phyloP scores from a whole-genome alignment of 2,888 invertebrate genomes.

The Papilio demoleus region DNA sequence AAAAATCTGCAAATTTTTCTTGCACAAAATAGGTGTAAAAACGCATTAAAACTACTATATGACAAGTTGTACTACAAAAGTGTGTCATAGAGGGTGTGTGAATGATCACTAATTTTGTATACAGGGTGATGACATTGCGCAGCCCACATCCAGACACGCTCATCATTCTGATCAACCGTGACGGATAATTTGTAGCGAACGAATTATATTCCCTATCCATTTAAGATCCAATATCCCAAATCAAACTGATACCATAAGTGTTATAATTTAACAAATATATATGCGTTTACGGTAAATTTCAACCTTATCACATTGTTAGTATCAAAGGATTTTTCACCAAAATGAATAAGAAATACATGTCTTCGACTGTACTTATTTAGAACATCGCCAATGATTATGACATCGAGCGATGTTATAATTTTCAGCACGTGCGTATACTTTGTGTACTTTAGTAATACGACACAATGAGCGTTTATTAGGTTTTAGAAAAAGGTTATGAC shows the following conservation, averaged over 20 bases:
- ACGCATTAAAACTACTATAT: conserved; percentile 6
- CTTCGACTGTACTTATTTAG: conserved; percentile 49
- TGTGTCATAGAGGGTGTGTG: conserved; percentile 59
- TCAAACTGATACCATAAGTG: neutral
- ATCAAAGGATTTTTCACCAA: neutral
- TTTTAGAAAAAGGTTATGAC: neutral
- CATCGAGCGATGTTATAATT: conserved; percentile 47
- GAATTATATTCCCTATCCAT: neutral
- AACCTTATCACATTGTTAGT: neutral
- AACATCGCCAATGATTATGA: conserved; percentile 55
- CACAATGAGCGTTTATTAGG: neutral
- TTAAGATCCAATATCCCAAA: neutral
- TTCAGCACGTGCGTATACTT: conserved; percentile 53
- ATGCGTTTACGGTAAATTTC: neutral
- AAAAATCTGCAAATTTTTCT: conserved; percentile 52
- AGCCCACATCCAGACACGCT: conserved; percentile 66
- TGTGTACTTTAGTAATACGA: neutral
- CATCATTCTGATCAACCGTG: conserved; percentile 58
- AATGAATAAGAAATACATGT: neutral
- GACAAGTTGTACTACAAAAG: conserved; percentile 48
- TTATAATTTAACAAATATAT: neutral
- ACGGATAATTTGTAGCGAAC: conserved; percentile 48
- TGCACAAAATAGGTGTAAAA: conserved; percentile 37
- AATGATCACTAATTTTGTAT: conserved; percentile 79
- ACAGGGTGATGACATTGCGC: conserved; percentile 56